Percentiles rank a stretch among this genome's conserved stretches.
phyloP scores from a whole-genome alignment of 2,888 invertebrate genomes.

The Erebia ligea region DNA sequence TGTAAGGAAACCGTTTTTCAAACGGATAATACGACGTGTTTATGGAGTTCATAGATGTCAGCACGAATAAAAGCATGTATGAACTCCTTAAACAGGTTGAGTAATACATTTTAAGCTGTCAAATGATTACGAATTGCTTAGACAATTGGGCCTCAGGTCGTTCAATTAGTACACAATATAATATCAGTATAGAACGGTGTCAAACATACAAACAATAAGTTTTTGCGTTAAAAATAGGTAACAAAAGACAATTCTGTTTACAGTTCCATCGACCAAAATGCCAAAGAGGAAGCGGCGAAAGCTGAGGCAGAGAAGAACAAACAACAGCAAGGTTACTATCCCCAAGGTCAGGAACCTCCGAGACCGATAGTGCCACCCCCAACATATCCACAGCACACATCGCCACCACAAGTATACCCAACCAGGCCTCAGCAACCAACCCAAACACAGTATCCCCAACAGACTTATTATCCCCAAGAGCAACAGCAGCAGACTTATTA shows the following conservation, averaged over 20 bases:
- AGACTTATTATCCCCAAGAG: conserved; percentile 43
- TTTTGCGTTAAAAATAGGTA: too few species aligned
- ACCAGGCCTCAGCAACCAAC: conserved; percentile 43
- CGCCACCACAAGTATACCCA: conserved; percentile 38
- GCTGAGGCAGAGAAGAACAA: conserved; percentile 61
- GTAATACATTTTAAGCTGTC: too few species aligned
- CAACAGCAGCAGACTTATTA: conserved; percentile 40
- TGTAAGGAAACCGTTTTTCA: too few species aligned
- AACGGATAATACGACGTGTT: too few species aligned
- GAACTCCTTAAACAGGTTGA: too few species aligned
- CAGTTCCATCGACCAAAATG: conserved; percentile 65
- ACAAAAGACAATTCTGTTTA: background rate
- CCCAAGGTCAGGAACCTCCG: conserved; percentile 42
- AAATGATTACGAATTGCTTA: too few species aligned
- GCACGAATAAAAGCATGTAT: too few species aligned
- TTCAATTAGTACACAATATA: too few species aligned
- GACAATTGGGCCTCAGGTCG: too few species aligned
- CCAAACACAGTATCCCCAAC: conserved; percentile 42
- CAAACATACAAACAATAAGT: background rate
- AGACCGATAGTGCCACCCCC: conserved; percentile 40
- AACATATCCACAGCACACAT: too few species aligned
- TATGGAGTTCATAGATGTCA: too few species aligned
- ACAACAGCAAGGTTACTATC: conserved; percentile 41
- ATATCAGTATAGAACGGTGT: too few species aligned
- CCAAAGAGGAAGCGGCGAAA: conserved; percentile 59